Base-by-base conservation (phyloP, 2,888 invertebrate species). In the Brenthis daphne region DNA sequence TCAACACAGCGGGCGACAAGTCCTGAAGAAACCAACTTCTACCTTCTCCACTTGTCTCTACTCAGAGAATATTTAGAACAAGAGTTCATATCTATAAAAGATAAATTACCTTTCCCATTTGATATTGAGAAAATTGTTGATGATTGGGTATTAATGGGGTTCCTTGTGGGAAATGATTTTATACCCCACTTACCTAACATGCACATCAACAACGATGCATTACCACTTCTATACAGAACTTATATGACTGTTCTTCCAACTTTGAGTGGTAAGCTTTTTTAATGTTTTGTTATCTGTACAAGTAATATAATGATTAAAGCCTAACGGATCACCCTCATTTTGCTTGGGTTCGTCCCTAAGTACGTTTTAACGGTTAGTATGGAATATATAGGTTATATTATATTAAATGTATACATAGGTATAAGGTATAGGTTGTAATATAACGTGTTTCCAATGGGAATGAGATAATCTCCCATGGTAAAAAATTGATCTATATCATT, bases 111-210 rank as follows among this genome's bases (percentile, higher is more conserved):
- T 0, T 98, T 99, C 85, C 86, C 92, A 1, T 99, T 95, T 85
- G 96, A 98, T 84, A 93, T 99, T 77, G 98, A 99, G 82, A 95
- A 96, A 74, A 95, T 99, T 65, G 98, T 99, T 37, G 99, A 99
- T 83, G 99, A 99, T 86, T 99, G 99, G 99, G 96, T 99, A 43
- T 87, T 99, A 20, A 98, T 99, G 98, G 98, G 98, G 0, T 99
- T 99, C 85, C 90, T 99, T 33, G 97, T 99, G 13, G 99, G 99
- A 73, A 99, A 99, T 84, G 99, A 99, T 88, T 99, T 99, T 87
- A 97, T 99, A 79, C 99, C 99, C 0, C 95, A 99, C 92, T 93
- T 99, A 74, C 99, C 99, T 3, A 96, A 98, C 86, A 94, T 99
- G 85, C 98, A 99, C 86, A 99, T 99, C 75, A 95, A 95, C 76